phyloP scores from a whole-genome alignment of 2,113 vertebrate species.

The Crotalus horridus region DNA sequence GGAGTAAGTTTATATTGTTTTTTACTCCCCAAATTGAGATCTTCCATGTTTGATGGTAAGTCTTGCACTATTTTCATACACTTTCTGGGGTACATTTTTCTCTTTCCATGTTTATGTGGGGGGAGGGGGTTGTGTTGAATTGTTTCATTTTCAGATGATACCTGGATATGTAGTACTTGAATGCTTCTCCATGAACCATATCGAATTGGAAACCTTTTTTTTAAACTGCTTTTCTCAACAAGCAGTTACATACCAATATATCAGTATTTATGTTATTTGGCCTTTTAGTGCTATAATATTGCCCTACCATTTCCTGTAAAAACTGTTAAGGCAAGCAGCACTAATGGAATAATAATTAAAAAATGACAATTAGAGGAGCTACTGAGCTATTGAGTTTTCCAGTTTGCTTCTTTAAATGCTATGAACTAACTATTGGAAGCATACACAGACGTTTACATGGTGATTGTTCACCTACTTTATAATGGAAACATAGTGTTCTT shows the following conservation, averaged over 20 bases:
- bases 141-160: slow-evolving; percentile 66
- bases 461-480: slow-evolving; percentile 73
- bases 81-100: slow-evolving; percentile 73
- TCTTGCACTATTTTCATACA: slow-evolving; percentile 85
- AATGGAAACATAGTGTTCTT: slow-evolving; percentile 69
- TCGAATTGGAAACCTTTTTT: slow-evolving; percentile 53
- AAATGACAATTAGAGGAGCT: slow-evolving; percentile 60
- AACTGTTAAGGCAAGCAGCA: slow-evolving; percentile 52
- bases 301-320: slow-evolving; percentile 46
- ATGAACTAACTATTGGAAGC: slow-evolving; percentile 52
- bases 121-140: slow-evolving; percentile 54
- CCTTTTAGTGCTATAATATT: slow-evolving; percentile 35
- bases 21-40: slow-evolving; percentile 63
- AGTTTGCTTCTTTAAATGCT: slow-evolving; percentile 68
- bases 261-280: not conserved
- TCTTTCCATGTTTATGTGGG: slow-evolving; percentile 50
- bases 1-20: slow-evolving; percentile 50
- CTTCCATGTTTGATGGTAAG: slow-evolving; percentile 83
- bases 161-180: slow-evolving; percentile 74
- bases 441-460: slow-evolving; percentile 70
- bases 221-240: slow-evolving; percentile 46
- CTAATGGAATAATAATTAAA: slow-evolving; percentile 51
- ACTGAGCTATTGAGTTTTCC: slow-evolving; percentile 78
- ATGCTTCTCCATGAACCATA: slow-evolving; percentile 56
- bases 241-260: slow-evolving; percentile 57